Conservation (phyloP, 2,113 vertebrate genomes). For the Eupsittula cactorum region DNA sequence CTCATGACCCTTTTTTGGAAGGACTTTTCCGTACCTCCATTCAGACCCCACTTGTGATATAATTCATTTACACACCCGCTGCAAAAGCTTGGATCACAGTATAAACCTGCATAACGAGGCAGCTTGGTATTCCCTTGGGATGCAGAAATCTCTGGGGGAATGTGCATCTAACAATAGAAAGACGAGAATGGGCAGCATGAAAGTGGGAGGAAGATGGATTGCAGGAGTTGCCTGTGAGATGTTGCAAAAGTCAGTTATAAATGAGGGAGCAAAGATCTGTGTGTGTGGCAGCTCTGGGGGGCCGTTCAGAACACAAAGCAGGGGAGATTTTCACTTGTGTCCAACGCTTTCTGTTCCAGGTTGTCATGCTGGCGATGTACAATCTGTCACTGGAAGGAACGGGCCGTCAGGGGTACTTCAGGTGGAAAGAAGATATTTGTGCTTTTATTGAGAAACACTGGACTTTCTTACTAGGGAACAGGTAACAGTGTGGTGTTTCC, state of each 20-base stretch:
- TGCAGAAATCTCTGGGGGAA: not conserved
- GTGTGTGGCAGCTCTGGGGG: not conserved
- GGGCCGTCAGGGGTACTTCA: conserved; percentile 95
- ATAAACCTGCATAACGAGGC: conserved; percentile 20
- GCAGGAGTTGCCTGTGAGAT: not conserved
- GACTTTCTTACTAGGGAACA: conserved; percentile 91
- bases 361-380: conserved; percentile 99
- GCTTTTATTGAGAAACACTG: conserved; percentile 98
- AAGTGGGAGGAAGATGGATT: not conserved
- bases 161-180: conserved; percentile 21
- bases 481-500: conserved; percentile 70
- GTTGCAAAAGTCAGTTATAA: conserved; percentile 20
- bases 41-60: not conserved
- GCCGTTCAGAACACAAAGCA: not conserved
- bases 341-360: conserved; percentile 75
- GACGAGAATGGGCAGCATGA: not conserved
- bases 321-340: not conserved
- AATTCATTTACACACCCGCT: not conserved
- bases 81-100: not conserved
- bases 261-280: not conserved
- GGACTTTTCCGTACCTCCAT: not conserved
- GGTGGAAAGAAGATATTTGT: conserved; percentile 99
- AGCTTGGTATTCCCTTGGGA: not conserved
- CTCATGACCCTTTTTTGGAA: not conserved
- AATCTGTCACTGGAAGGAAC: conserved; percentile 97